Evolutionary conservation across 2,113 vertebrate species (phyloP).

Genomic region (Megatriorchis doriae): DNA sequence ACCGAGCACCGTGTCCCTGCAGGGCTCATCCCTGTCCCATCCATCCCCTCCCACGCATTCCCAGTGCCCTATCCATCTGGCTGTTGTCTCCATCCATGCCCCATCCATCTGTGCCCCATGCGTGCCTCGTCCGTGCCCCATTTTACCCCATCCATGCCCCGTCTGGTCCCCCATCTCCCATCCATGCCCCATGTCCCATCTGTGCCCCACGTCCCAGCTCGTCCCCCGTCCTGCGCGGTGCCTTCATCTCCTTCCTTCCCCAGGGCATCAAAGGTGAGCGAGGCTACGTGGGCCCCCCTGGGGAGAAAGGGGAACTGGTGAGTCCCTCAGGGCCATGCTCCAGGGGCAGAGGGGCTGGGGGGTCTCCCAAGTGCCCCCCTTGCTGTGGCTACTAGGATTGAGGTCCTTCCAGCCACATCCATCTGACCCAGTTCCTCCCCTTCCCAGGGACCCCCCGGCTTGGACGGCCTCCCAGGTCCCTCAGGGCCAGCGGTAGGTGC

Average conservation of each 20-base stretch:
- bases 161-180: background rate
- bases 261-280: conserved; percentile 92
- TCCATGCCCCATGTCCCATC: background rate
- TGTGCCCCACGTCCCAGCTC: background rate
- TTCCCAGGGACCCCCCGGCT: conserved; percentile 85
- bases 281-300: conserved; percentile 77
- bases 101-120: background rate
- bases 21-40: background rate
- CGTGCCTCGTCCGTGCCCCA: background rate
- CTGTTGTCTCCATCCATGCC: background rate
- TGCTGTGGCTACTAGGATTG: rapidly evolving
- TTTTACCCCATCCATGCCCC: background rate
- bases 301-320: conserved; percentile 91
- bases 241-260: background rate
- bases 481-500: conserved; percentile 81
- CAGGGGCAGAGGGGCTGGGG: background rate
- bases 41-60: background rate
- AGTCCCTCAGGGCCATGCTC: background rate
- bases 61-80: rapidly evolving
- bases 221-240: background rate
- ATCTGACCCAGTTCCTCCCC: background rate
- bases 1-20: rapidly evolving
- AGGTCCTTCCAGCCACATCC: background rate
- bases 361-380: background rate
- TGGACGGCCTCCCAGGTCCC: conserved; percentile 82